Conservation (phyloP, 2,113 vertebrate genomes). For the Macquaria ambigua region DNA sequence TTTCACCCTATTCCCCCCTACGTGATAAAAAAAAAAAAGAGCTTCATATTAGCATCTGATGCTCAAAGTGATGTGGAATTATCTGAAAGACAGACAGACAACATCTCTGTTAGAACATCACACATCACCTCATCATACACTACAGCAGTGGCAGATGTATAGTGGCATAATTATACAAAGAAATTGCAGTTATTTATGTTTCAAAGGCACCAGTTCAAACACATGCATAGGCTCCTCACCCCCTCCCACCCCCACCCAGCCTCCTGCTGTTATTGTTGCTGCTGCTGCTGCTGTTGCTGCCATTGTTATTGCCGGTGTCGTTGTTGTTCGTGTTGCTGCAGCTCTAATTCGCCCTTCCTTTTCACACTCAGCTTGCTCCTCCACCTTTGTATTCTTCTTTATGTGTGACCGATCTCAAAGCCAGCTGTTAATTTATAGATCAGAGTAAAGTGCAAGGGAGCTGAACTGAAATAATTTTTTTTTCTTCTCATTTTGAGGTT, state of each 20-base stretch:
- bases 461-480: background rate
- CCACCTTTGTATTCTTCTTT: background rate
- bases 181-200: conserved; percentile 61
- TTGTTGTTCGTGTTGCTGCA: conserved; percentile 38
- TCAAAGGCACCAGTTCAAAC: conserved; percentile 62
- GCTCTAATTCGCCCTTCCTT: background rate
- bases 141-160: conserved; percentile 31
- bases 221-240: conserved; percentile 13
- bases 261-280: conserved; percentile 56
- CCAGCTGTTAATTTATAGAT: conserved; percentile 23
- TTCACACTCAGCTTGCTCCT: background rate
- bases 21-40: background rate
- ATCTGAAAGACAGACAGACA: conserved; percentile 25
- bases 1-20: background rate
- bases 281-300: conserved; percentile 23
- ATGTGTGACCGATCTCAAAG: background rate
- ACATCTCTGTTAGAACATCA: conserved; percentile 18
- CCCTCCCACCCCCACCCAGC: background rate
- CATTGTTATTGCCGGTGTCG: conserved; percentile 5
- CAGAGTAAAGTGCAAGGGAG: background rate
- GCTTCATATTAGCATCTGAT: conserved; percentile 11
- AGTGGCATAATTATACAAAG: conserved; percentile 28
- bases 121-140: background rate
- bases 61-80: conserved; percentile 13
- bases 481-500: background rate